Evolutionary conservation across 1,140 invertebrate species (phyloP).

Genomic region (Apis dorsata): DNA sequence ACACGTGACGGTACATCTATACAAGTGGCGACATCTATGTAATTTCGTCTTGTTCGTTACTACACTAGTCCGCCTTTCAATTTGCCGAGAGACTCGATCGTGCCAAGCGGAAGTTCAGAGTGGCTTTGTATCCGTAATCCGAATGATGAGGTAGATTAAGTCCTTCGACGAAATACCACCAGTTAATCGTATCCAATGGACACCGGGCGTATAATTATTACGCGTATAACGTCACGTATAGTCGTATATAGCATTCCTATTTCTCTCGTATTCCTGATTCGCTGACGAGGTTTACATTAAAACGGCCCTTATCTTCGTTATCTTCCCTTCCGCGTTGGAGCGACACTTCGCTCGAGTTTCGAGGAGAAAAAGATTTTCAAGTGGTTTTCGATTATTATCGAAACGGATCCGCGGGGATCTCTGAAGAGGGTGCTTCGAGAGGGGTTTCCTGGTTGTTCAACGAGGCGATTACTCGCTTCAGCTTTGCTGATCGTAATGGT

Average conservation of each 20-base stretch:
- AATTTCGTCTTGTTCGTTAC: background rate
- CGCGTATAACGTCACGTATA: slow-evolving; percentile 41
- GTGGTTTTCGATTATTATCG: background rate
- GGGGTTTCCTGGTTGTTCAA: background rate
- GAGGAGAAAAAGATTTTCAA: background rate
- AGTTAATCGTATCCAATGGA: slow-evolving; percentile 67
- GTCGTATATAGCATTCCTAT: slow-evolving; percentile 18
- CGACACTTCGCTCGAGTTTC: background rate
- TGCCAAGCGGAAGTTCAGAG: slow-evolving; percentile 10
- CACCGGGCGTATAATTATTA: slow-evolving; percentile 66
- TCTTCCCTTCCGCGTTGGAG: background rate
- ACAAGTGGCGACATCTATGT: too few relatives aligned
- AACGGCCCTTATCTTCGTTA: slow-evolving; percentile 31
- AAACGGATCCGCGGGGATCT: slow-evolving; percentile 15
- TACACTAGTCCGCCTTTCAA: slow-evolving; percentile 10
- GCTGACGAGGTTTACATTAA: slow-evolving; percentile 35
- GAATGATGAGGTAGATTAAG: slow-evolving; percentile 72
- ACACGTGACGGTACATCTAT: too few relatives aligned
- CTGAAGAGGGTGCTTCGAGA: background rate
- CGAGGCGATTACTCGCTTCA: background rate
- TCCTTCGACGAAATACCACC: slow-evolving; percentile 66
- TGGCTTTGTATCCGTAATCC: slow-evolving; percentile 62
- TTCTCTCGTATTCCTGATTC: slow-evolving; percentile 41
- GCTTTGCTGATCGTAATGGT: background rate
- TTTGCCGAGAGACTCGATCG: slow-evolving; percentile 3